These are phyloP conservation scores for Ormia ochracea DNA, from an alignment of 2,888 invertebrate genomes.

Conservation along the genomic window DNA sequence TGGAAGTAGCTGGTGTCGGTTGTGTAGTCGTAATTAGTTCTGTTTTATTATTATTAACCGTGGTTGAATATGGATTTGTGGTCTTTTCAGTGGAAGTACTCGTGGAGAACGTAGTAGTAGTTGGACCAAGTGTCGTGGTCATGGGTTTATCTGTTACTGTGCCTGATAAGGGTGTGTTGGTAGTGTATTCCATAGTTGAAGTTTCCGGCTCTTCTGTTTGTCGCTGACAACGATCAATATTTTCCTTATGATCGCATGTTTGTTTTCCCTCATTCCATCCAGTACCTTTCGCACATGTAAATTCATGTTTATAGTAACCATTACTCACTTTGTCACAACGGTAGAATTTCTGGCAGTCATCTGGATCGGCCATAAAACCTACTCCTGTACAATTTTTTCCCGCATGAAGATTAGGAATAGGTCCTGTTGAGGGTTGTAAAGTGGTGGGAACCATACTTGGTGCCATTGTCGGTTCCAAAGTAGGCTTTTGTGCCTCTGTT, in stretches of 20 bases:
- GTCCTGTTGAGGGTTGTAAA: conserved; percentile 64
- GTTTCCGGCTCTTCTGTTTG: conserved; percentile 64
- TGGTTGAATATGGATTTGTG: conserved; percentile 12
- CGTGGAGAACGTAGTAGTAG: conserved; percentile 38
- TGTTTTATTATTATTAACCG: too few species aligned
- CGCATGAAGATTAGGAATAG: conserved; percentile 70
- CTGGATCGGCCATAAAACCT: conserved; percentile 82
- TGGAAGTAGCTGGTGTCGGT: conserved; percentile 65
- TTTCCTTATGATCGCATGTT: conserved; percentile 80
- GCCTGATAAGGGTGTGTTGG: neutral
- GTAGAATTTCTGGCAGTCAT: conserved; percentile 80
- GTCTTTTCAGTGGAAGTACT: conserved; percentile 18
- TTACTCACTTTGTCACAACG: conserved; percentile 79
- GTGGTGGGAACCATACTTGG: too few species aligned
- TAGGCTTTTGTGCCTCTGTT: neutral
- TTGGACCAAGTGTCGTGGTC: conserved; percentile 13
- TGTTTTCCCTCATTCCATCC: conserved; percentile 82
- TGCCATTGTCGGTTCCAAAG: too few species aligned
- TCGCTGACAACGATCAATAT: conserved; percentile 70
- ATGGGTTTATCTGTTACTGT: conserved; percentile 50
- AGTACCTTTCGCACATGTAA: conserved; percentile 82
- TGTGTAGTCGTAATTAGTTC: conserved; percentile 24
- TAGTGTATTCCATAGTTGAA: conserved; percentile 36
- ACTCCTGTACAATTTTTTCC: conserved; percentile 78
- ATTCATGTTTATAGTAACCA: conserved; percentile 77